Base-by-base conservation (phyloP, 2,113 vertebrate genomes). In the Nipponia nippon region DNA sequence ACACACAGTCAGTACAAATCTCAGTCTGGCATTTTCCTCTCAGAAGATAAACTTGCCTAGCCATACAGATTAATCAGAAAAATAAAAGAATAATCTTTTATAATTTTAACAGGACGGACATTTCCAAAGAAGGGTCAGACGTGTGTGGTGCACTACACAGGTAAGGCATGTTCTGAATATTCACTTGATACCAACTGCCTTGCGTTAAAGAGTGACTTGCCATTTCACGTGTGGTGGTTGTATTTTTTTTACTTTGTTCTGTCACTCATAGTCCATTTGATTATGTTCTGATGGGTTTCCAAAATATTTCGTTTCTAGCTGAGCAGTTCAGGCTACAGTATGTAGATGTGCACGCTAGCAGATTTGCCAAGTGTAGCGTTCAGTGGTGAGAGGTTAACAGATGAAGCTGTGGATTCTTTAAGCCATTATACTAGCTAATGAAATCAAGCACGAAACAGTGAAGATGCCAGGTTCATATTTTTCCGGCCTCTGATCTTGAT, bases 101-200 rank as follows among this genome's bases (percentile, higher is more conserved):
- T 87, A 10, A 83, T 98, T 86, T 97, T 91, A 90, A 97, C 98
- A 99, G 99, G 99, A 97, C 99, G 99, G 96, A 99, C 99, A 27
- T 99, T 99, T 98, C 99, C 99, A 87, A 99, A 99, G 99, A 99
- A 99, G 98, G 99, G 99, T 75, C 99, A 99, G 98, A 99, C 98
- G 4, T 99, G 99, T 83, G 99, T 99, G 88, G 99, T 99, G 83
- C 99, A 99, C 98, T 99, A 99, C 97, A 99, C 99, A 99, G 99
- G 99, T 99, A 99, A 98, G 96, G 49, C 87, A 14, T 2, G 5
- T 70, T 94, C 58, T 70, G 40, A 36, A 38, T 87, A 30, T 67
- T 81, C 59, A 78, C 26, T 79, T 0, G 0, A 10, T 80, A 44
- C 36, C 62, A 47, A 2, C 26, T 70, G 50, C 63, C 21, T 83